Base-by-base conservation (phyloP, 2,113 vertebrate genomes). In the Ciconia maguari region DNA sequence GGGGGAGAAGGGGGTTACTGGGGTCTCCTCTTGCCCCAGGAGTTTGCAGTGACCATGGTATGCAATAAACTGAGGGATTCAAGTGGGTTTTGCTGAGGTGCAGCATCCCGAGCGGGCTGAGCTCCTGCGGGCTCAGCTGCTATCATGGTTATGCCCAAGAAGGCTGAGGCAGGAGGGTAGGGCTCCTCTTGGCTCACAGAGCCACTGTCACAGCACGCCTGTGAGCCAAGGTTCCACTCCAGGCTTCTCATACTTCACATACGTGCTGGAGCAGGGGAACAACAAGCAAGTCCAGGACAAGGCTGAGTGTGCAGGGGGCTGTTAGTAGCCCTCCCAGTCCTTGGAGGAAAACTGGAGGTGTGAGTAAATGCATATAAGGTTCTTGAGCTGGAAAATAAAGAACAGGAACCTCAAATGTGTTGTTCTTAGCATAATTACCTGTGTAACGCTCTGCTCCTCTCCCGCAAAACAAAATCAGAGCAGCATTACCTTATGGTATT, bases 101-200 rank as follows among this genome's bases (percentile, higher is more conserved):
- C 30, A 38, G 55, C 5, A 2, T 54, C 51, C 3, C 0, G 3
- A 41, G 21, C 2, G 3, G 24, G 55, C 71, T 70, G 49, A 38
- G 41, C 15, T 68, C 54, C 22, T 72, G 42, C 70, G 57, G n/a
- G 27, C 62, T 82, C 34, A 38, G 78, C 42, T 68, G 16, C 16
- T 49, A 0, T 20, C 13, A 5, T 2, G 29, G 25, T 29, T 58
- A 5, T 61, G 30, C 30, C 48, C 49, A 29, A 3, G 0, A 0
- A 69, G 54, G 48, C 27, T 54, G 60, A 49, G 38, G n/a, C 36
- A 76, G 57, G 52, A 83, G 51, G 19, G 16, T 5, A 4, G 16
- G 42, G 69, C 14, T 66, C 14, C 26, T 90, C 86, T 61, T 66
- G 51, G 36, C 51, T 13, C 21, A 10, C 51, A 11, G 25, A 38